Evolutionary conservation across 2,797 vertebrate genomes (phyloP).

Genomic region (Tauraco hartlaubi): DNA sequence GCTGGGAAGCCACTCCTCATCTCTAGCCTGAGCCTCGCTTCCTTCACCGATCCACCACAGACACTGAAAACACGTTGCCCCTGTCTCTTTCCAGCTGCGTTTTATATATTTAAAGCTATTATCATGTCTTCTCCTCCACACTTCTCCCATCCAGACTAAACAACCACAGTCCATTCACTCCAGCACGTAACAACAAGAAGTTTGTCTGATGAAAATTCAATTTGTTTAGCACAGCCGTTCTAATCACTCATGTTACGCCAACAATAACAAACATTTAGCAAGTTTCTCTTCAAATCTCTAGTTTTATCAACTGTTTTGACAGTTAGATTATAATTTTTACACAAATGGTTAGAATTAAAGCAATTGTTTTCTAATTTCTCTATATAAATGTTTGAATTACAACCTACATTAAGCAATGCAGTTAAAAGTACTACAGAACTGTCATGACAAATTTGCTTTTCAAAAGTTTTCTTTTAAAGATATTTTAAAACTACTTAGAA

Average conservation of each 20-base stretch:
- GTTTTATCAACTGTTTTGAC: constrained; percentile 51
- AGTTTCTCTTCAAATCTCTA: constrained; percentile 1
- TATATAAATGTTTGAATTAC: neutral
- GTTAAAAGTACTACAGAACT: neutral
- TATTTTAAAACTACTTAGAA: neutral
- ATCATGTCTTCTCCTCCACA: neutral
- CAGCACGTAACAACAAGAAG: neutral
- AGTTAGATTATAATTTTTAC: constrained; percentile 20
- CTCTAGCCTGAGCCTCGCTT: neutral
- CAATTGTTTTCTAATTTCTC: constrained; percentile 9
- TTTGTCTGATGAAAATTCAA: constrained; percentile 30
- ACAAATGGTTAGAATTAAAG: constrained; percentile 3
- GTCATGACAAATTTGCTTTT: neutral
- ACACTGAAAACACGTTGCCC: neutral
- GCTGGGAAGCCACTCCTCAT: neutral
- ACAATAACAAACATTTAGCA: constrained; percentile 48
- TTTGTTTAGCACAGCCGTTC: neutral
- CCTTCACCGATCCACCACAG: neutral
- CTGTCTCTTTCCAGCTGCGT: neutral
- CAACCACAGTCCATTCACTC: neutral
- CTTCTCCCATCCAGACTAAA: constrained; percentile 38
- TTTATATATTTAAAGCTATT: neutral
- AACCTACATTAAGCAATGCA: neutral
- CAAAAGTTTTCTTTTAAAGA: neutral
- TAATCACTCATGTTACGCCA: constrained; percentile 25